Evolutionary conservation across 2,888 invertebrate species (phyloP).

Genomic region (Agriopis aurantiaria): DNA sequence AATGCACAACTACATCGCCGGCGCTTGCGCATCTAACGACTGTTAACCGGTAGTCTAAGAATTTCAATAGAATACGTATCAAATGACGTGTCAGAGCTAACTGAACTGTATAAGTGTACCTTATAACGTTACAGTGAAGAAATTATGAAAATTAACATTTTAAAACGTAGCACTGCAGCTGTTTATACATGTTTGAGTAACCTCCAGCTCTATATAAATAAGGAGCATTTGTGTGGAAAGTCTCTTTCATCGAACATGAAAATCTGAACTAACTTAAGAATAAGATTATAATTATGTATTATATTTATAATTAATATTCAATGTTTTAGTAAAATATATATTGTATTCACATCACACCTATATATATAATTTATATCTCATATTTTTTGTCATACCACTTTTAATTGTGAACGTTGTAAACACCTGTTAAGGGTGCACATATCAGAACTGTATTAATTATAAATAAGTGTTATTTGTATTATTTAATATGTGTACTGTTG

Average conservation of each 20-base stretch:
- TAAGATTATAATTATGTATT: too few species aligned
- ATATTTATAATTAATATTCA: too few species aligned
- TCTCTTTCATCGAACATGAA: not conserved
- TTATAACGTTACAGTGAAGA: not conserved
- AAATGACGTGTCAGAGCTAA: conserved; percentile 1
- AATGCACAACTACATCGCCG: too few species aligned
- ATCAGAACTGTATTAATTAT: too few species aligned
- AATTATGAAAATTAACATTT: conserved; percentile 2
- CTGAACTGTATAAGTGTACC: not conserved
- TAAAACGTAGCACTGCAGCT: not conserved
- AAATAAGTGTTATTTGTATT: too few species aligned
- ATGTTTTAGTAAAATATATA: too few species aligned
- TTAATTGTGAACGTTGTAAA: too few species aligned
- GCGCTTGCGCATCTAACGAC: not conserved
- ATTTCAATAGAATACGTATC: not conserved
- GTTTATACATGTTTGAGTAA: conserved; percentile 15
- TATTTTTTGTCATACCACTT: too few species aligned
- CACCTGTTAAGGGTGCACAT: too few species aligned
- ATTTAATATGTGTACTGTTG: too few species aligned
- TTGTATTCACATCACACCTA: too few species aligned
- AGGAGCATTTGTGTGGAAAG: not conserved
- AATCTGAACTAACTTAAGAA: conserved; percentile 5
- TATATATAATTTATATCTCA: too few species aligned
- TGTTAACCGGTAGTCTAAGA: not conserved
- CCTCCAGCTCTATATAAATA: conserved; percentile 8